phyloP scores from a whole-genome alignment of 2,113 vertebrate species.

The Alethe castanea region DNA sequence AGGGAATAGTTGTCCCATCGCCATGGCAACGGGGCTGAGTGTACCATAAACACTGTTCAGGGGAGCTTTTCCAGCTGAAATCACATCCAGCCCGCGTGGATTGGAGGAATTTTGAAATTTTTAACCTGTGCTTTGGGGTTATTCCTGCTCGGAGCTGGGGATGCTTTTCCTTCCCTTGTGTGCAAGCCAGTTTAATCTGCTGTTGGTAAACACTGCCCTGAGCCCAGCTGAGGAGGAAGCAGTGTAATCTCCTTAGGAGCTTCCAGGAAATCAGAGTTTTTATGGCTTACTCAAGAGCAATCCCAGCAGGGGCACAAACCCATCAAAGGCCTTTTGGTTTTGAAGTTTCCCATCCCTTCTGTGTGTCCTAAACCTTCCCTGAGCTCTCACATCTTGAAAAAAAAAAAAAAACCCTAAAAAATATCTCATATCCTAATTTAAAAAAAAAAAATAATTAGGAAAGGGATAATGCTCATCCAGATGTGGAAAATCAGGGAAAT shows the following conservation, averaged over 20 bases:
- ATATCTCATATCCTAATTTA: too few relatives aligned
- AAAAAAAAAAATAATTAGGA: not conserved
- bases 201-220: not conserved
- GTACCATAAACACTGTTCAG: constrained; percentile 59
- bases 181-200: not conserved
- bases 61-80: constrained; percentile 27
- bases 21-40: constrained; percentile 58
- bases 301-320: not conserved
- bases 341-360: not conserved
- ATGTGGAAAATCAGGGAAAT: not conserved
- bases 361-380: not conserved
- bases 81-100: not conserved
- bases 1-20: constrained; percentile 52
- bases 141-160: rapidly evolving
- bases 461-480: not conserved
- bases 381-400: rapidly evolving
- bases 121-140: not conserved
- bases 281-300: not conserved
- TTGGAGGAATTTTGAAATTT: not conserved
- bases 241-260: not conserved
- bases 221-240: not conserved
- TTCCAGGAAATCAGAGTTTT: not conserved
- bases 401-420: not conserved
- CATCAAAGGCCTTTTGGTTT: not conserved
- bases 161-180: not conserved